Evolutionary conservation across 2,797 vertebrate genomes (phyloP).

Genomic region (Mus spretus): DNA sequence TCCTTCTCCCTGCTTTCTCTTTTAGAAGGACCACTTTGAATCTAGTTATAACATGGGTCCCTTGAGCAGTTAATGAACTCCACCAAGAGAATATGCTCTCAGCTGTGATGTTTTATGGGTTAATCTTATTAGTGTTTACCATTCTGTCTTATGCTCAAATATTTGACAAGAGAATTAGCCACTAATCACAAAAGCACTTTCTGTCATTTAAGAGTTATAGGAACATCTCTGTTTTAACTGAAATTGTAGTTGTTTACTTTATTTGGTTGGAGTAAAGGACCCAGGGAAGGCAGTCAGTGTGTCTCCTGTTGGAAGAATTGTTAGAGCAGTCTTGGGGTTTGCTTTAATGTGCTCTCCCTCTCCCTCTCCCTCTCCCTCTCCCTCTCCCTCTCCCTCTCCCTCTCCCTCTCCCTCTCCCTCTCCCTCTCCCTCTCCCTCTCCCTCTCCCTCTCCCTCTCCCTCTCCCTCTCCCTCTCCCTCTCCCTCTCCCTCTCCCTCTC

Average conservation of each 20-base stretch:
- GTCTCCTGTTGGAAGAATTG: conserved; percentile 4
- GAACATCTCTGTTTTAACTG: conserved; percentile 56
- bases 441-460: neutral
- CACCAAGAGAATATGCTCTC: conserved; percentile 54
- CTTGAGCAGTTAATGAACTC: conserved; percentile 74
- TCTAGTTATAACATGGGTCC: neutral
- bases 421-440: no score
- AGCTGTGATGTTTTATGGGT: conserved; percentile 80
- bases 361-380: neutral
- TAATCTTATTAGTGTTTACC: conserved; percentile 84
- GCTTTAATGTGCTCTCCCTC: neutral
- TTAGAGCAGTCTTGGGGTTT: conserved; percentile 22
- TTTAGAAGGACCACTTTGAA: neutral
- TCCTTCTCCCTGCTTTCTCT: neutral
- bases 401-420: neutral
- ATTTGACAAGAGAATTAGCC: conserved; percentile 85
- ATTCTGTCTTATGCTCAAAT: conserved; percentile 85
- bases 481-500: no score
- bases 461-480: neutral
- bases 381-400: neutral
- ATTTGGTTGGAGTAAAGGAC: neutral
- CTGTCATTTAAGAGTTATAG: conserved; percentile 59
- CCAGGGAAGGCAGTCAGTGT: neutral
- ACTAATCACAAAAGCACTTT: conserved; percentile 81
- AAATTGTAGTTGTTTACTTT: conserved; percentile 25